phyloP scores from a whole-genome alignment of 2,888 invertebrate genomes.

The Macaria notata region DNA sequence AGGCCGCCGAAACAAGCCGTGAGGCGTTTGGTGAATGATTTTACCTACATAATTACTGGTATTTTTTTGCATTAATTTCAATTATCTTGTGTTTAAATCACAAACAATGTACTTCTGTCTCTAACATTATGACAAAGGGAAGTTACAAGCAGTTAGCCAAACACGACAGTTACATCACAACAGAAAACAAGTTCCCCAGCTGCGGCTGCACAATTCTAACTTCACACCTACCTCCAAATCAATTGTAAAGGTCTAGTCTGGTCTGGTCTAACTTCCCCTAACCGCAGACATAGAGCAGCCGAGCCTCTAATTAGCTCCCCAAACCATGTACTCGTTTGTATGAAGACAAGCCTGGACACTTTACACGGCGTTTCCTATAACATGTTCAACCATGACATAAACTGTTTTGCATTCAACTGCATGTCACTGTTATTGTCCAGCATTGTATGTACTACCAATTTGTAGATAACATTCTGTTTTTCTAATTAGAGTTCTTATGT shows the following conservation, averaged over 20 bases:
- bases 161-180: neutral
- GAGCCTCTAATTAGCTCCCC: constrained; percentile 32
- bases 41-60: too few species aligned
- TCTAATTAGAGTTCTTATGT: constrained; percentile 11
- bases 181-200: constrained; percentile 4
- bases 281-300: constrained; percentile 20
- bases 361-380: constrained; percentile 65
- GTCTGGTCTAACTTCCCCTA: constrained; percentile 20
- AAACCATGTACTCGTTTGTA: constrained; percentile 28
- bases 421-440: constrained; percentile 74
- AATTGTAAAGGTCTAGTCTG: constrained; percentile 17
- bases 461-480: constrained; percentile 16
- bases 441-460: constrained; percentile 47
- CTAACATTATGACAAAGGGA: too few species aligned
- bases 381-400: constrained; percentile 69
- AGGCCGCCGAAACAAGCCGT: too few species aligned
- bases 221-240: constrained; percentile 8
- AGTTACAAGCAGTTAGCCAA: too few species aligned
- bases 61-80: too few species aligned
- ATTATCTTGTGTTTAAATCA: too few species aligned
- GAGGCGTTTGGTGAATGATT: too few species aligned
- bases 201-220: constrained; percentile 12
- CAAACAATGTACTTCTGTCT: too few species aligned
- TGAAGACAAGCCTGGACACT: constrained; percentile 34
- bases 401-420: constrained; percentile 75